Evolutionary conservation across 2,888 invertebrate species (phyloP).

Genomic region (Dryocosmus kuriphilus): DNA sequence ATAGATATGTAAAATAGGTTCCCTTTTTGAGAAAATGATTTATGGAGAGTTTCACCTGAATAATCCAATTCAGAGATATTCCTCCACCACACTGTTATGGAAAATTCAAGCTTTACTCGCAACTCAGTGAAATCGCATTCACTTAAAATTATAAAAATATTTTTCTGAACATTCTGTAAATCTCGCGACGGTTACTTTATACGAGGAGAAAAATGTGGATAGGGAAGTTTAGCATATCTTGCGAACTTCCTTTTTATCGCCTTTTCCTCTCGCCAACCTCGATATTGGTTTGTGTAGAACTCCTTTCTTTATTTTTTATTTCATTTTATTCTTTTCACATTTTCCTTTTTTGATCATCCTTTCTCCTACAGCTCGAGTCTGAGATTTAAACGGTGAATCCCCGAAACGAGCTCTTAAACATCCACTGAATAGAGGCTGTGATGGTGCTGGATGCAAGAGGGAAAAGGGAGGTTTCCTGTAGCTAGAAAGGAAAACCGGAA

Average conservation of each 20-base stretch:
- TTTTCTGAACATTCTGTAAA: background rate
- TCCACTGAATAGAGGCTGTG: conserved; percentile 42
- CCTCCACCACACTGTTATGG: background rate
- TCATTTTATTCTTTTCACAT: background rate
- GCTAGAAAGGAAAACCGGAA: conserved; percentile 55
- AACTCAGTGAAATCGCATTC: background rate
- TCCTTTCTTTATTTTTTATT: background rate
- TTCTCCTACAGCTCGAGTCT: conserved; percentile 1
- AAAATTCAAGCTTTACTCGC: conserved; percentile 5
- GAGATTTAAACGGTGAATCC: conserved; percentile 46
- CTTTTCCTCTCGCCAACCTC: conserved; percentile 28
- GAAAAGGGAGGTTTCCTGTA: conserved; percentile 52
- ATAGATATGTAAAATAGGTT: conserved; percentile 13
- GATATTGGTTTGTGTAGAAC: conserved; percentile 27
- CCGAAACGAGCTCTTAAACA: conserved; percentile 49
- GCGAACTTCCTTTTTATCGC: conserved; percentile 1
- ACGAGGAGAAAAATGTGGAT: background rate
- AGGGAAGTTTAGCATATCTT: background rate
- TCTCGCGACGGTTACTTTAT: background rate
- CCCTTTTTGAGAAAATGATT: background rate
- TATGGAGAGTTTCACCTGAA: background rate
- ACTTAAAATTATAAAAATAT: background rate
- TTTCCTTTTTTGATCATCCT: background rate
- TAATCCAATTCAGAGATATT: conserved; percentile 4
- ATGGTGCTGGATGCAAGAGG: conserved; percentile 32